Base-by-base conservation (phyloP, 92 coral and sea anemone genomes). In the Phenganax marumi region DNA sequence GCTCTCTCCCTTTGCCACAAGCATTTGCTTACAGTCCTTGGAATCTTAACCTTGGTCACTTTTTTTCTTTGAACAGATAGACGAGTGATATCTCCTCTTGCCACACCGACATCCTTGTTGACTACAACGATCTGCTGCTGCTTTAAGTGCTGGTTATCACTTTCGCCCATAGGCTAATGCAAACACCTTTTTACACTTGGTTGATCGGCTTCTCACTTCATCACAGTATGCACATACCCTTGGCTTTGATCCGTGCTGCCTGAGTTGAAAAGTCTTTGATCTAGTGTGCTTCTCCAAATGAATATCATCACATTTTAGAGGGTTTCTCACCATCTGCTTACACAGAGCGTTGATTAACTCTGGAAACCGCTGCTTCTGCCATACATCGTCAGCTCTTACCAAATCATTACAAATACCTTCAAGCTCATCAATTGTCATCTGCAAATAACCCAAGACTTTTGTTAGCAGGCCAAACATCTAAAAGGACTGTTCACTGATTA, bases 311-410 rank as follows among this genome's bases (percentile, higher is more conserved):
- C 0, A 18, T 52, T 52, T 52, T 8, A 73, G 33, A 0, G 91
- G 88, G 66, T 88, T 88, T 68, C 88, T 50, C 68, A 58, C 81
- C 63, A 76, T 87, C 85, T 83, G 84, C 47, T 22, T 61, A 7
- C 60, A 52, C 3, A 77, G 64, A 9, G 83, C 90, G 0, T 75
- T 43, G 1, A 82, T 77, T 13, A 87, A 56, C 65, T 87, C 46
- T 26, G 58, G 50, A 26, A 87, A 83, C 43, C 76, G 71, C 90
- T 84, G 76, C 33, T 68, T 43, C 7, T 53, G 80, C 90, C 90
- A 84, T 26, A 70, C 52, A 19, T 77, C 85, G 39, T 84, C 91
- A 17, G 78, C 50, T 62, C 85, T 48, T 1, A 88, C 90, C 6
- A 84, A 56, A 18, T 85, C 86, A 7, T 70, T 68, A 18, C 85